phyloP scores from a whole-genome alignment of 2,113 vertebrate species.

The Canis aureus region DNA sequence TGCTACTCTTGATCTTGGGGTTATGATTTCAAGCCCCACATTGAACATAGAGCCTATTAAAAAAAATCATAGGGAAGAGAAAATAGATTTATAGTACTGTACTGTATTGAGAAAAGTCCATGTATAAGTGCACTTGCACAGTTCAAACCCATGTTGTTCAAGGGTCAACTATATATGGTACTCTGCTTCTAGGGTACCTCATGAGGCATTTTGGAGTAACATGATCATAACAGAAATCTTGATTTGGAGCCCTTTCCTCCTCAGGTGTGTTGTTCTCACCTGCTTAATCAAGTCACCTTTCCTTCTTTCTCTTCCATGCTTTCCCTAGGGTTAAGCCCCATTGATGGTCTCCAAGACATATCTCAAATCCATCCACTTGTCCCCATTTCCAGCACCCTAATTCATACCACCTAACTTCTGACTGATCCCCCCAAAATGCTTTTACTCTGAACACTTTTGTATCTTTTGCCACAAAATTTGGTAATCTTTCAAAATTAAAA shows the following conservation, averaged over 20 bases:
- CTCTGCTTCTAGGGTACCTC: background rate
- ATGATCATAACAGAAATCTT: background rate
- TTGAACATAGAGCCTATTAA: too few species aligned
- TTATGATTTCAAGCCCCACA: too few species aligned
- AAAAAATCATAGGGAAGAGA: background rate
- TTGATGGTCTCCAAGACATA: background rate
- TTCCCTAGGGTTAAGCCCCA: background rate
- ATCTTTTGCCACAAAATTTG: background rate
- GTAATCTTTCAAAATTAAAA: background rate
- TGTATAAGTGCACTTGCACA: background rate
- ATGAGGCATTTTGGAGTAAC: background rate
- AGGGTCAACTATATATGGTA: background rate
- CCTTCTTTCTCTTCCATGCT: rapidly evolving
- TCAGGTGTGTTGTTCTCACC: background rate
- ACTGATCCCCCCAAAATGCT: background rate
- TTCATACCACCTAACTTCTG: background rate
- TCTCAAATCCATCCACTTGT: background rate
- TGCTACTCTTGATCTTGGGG: too few species aligned
- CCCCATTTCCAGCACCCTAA: background rate
- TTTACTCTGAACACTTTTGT: background rate
- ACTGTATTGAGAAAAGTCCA: background rate
- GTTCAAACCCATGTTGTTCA: background rate
- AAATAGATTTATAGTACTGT: background rate
- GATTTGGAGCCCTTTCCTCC: too few species aligned
- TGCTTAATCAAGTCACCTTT: background rate